Conservation (phyloP, 1,140 invertebrate genomes). For the Idris sp. region DNA sequence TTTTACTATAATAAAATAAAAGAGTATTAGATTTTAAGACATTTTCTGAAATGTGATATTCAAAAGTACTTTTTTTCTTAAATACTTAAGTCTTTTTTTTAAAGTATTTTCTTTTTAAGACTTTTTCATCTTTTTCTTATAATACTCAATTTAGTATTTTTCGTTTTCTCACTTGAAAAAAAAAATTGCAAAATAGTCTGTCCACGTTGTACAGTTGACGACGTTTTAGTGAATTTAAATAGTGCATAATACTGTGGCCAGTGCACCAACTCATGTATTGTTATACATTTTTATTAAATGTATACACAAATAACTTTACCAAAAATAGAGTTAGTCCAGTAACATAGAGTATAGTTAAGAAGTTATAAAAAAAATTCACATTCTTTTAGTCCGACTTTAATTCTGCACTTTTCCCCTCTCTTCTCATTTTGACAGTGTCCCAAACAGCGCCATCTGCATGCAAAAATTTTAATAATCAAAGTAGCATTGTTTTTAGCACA, state of each 20-base stretch:
- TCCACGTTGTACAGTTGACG: constrained; percentile 69
- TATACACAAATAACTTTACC: constrained; percentile 79
- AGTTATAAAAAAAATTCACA: constrained; percentile 64
- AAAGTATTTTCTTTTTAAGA: background rate
- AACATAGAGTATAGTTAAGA: constrained; percentile 79
- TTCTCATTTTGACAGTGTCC: constrained; percentile 40
- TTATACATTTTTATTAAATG: constrained; percentile 75
- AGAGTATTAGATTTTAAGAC: constrained; percentile 29
- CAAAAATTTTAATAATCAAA: too few species aligned
- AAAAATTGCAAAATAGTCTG: constrained; percentile 47
- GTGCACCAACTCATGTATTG: constrained; percentile 77
- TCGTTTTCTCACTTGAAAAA: background rate
- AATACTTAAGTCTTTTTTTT: constrained; percentile 4
- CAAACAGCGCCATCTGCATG: constrained; percentile 1
- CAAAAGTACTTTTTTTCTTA: constrained; percentile 36
- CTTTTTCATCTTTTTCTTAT: background rate
- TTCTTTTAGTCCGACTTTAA: constrained; percentile 56
- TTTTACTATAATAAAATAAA: constrained; percentile 17
- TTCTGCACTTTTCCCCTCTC: constrained; percentile 40
- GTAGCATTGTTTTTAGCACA: too few species aligned
- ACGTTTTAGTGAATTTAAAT: constrained; percentile 71
- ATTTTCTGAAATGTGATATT: constrained; percentile 19
- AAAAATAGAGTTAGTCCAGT: constrained; percentile 79
- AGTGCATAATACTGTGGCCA: constrained; percentile 78
- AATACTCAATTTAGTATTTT: constrained; percentile 37